Conservation (phyloP, 2,113 vertebrate species). For the Nothocercus nigrocapillus region DNA sequence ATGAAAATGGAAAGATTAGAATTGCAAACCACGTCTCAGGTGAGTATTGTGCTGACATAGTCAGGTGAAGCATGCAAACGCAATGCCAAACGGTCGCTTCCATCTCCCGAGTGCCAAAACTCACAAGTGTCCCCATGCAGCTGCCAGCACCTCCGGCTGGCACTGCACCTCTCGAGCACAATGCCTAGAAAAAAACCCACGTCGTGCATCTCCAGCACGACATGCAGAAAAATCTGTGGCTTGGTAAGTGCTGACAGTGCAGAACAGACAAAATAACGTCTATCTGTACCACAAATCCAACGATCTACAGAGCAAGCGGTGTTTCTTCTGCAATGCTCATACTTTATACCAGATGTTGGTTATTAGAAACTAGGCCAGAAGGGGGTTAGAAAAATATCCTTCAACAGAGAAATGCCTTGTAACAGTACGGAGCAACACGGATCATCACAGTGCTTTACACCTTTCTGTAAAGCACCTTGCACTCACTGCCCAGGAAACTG, state of each 20-base stretch:
- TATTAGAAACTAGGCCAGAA: background rate
- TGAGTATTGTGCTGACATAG: background rate
- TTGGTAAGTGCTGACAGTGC: conserved; percentile 24
- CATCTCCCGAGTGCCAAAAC: background rate
- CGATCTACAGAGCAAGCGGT: background rate
- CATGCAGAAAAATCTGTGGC: background rate
- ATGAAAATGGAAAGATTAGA: background rate
- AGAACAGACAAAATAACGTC: background rate
- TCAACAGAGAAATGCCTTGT: background rate
- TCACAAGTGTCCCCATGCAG: background rate
- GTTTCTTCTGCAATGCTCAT: background rate
- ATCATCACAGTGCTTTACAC: background rate
- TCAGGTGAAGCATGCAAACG: background rate
- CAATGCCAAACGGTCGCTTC: background rate
- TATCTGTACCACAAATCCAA: background rate
- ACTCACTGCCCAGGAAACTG: background rate
- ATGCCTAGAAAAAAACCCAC: background rate
- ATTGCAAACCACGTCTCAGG: background rate
- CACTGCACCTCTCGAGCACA: background rate
- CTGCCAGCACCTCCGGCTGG: conserved; percentile 34
- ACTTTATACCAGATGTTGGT: background rate
- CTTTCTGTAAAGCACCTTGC: background rate
- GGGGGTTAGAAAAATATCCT: background rate
- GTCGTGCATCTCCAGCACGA: background rate
- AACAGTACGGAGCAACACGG: background rate